These are phyloP conservation scores for Phaedon cochleariae DNA, from an alignment of 2,888 invertebrate genomes.

Conservation along the genomic window DNA sequence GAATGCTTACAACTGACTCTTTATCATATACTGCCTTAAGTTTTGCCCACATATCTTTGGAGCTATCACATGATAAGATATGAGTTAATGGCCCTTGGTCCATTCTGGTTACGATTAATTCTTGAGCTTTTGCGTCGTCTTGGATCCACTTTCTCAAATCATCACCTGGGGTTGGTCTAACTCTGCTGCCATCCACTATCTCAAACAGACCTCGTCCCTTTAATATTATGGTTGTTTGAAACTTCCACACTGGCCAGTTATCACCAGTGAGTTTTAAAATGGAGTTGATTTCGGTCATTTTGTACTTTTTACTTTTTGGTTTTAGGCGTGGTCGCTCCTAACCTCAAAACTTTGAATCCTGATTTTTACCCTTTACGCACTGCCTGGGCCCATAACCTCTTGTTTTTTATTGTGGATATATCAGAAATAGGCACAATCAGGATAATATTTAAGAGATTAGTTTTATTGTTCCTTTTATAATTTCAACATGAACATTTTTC, in stretches of 20 bases:
- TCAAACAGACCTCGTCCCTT: conserved; percentile 20
- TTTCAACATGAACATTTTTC: too few relatives aligned
- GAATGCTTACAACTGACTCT: conserved; percentile 30
- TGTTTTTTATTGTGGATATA: neutral
- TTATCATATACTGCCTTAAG: conserved; percentile 38
- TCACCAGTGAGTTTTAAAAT: conserved; percentile 21
- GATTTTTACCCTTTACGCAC: neutral
- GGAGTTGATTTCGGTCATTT: too few relatives aligned
- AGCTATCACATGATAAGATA: conserved; percentile 29
- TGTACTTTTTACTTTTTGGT: too few relatives aligned
- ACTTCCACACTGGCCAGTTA: conserved; percentile 36
- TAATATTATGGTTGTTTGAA: conserved; percentile 28
- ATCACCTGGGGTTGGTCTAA: conserved; percentile 15
- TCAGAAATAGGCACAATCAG: too few relatives aligned
- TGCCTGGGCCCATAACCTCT: neutral
- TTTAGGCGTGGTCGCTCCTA: too few relatives aligned
- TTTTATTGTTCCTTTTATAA: neutral
- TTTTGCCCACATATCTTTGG: conserved; percentile 41
- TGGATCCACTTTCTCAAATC: conserved; percentile 31
- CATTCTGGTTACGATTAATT: conserved; percentile 23
- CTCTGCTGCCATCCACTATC: conserved; percentile 1
- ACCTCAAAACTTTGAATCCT: too few relatives aligned
- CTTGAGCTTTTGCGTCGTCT: conserved; percentile 42
- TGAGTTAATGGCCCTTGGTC: conserved; percentile 33
- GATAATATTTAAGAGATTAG: neutral